Conservation (phyloP, 1,140 invertebrate species). For the Charaxes varanes region DNA sequence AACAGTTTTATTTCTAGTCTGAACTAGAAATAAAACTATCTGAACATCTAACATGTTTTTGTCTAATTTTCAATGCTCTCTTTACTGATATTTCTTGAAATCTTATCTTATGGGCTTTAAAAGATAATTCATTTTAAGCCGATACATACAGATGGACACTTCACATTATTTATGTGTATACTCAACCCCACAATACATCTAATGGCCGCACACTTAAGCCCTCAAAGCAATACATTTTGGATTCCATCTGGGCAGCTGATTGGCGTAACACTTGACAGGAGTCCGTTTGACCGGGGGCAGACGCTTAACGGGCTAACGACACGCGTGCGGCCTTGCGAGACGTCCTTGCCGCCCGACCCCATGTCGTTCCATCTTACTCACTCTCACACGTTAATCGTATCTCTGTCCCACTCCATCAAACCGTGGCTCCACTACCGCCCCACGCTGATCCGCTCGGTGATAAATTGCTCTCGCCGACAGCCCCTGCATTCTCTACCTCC, state of each 20-base stretch:
- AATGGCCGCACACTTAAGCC: too few relatives aligned
- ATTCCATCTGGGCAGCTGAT: conserved; percentile 21
- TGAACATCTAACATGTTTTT: too few relatives aligned
- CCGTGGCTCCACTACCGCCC: conserved; percentile 33
- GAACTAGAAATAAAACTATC: too few relatives aligned
- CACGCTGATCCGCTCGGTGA: conserved; percentile 44
- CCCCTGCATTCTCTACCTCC: conserved; percentile 39
- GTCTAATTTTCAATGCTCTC: too few relatives aligned
- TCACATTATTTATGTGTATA: too few relatives aligned
- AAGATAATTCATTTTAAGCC: too few relatives aligned
- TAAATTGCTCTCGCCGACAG: conserved; percentile 55
- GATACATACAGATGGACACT: too few relatives aligned
- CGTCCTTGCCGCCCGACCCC: conserved; percentile 51
- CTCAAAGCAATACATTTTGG: too few relatives aligned
- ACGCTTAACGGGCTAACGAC: conserved; percentile 39
- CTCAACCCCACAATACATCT: too few relatives aligned
- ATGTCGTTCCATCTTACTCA: conserved; percentile 15
- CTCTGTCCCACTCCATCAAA: conserved; percentile 26
- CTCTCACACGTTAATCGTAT: conserved; percentile 24
- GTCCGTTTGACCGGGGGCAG: conserved; percentile 27
- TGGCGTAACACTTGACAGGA: conserved; percentile 30
- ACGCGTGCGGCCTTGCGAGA: conserved; percentile 47
- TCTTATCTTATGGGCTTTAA: too few relatives aligned
- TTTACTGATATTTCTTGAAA: too few relatives aligned
- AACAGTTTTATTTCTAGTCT: too few relatives aligned